phyloP scores from a whole-genome alignment of 37 sponge, comb jelly and placozoan species.

The Tethya wilhelma region DNA sequence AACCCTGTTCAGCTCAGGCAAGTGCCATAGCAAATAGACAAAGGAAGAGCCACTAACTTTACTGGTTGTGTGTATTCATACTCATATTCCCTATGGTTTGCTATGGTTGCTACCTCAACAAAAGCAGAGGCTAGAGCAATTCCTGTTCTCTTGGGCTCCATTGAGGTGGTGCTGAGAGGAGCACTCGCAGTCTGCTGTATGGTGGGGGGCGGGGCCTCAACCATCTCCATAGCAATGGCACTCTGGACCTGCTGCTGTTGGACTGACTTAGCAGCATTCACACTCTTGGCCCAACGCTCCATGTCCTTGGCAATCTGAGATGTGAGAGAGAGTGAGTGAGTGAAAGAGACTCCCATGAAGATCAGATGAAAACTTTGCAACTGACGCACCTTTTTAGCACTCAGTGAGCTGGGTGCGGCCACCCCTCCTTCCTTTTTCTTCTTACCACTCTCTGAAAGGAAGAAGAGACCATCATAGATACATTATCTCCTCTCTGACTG shows the following conservation, averaged over 20 bases:
- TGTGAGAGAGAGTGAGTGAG: too few species aligned
- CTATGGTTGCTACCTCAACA: too few species aligned
- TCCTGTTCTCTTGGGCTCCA: background rate
- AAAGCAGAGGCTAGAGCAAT: constrained; percentile 2
- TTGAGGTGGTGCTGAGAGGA: background rate
- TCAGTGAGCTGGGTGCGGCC: constrained; percentile 35
- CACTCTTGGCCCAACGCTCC: constrained; percentile 97
- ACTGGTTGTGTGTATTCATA: too few species aligned
- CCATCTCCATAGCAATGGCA: constrained; percentile 8
- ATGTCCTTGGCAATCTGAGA: constrained; percentile 96
- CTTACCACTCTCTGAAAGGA: background rate
- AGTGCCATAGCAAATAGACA: too few species aligned
- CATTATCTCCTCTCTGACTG: background rate
- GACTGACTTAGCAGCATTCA: constrained; percentile 74
- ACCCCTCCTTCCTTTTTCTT: background rate
- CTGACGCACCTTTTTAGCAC: constrained; percentile 71
- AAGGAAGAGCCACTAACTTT: too few species aligned
- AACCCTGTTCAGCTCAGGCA: too few species aligned
- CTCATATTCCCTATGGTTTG: too few species aligned
- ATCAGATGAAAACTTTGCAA: too few species aligned
- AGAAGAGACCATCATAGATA: background rate
- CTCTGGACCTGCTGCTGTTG: constrained; percentile 56
- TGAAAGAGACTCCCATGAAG: too few species aligned
- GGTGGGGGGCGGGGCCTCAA: background rate
- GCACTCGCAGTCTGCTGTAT: too few species aligned